Conservation (phyloP, 1,140 invertebrate genomes). For the Cyphomyrmex costatus region DNA sequence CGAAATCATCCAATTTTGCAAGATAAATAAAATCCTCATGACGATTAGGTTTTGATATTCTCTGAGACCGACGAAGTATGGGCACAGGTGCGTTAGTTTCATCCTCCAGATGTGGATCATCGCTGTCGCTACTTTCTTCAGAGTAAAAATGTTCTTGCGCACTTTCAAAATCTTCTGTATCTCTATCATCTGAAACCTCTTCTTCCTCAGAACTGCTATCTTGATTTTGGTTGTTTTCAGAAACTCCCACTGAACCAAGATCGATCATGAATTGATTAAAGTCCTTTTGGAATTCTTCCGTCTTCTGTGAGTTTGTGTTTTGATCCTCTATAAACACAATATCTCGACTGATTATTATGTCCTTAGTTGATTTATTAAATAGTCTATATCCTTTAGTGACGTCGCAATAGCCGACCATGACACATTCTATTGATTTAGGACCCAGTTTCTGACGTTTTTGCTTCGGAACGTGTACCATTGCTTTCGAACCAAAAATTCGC, state of each 20-base stretch:
- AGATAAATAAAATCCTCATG: not conserved
- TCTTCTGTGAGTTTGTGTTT: not conserved
- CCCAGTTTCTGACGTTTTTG: not conserved
- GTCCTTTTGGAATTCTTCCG: not conserved
- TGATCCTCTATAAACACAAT: not conserved
- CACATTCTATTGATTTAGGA: not conserved
- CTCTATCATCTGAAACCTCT: not conserved
- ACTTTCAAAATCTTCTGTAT: no score
- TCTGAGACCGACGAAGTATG: not conserved
- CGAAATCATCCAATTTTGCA: not conserved
- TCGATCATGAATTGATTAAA: not conserved
- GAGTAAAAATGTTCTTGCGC: not conserved
- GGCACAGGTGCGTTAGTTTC: no score
- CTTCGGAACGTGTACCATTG: not conserved
- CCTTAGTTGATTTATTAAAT: not conserved
- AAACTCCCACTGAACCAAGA: not conserved
- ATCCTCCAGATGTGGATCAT: not conserved
- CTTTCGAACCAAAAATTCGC: not conserved
- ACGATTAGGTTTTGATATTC: not conserved
- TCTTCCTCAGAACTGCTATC: not conserved
- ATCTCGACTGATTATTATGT: not conserved
- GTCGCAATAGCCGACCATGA: not conserved
- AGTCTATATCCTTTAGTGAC: not conserved
- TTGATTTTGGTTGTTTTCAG: not conserved
- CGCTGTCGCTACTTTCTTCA: not conserved